Evolutionary conservation across 2,888 invertebrate genomes (phyloP), one percentile per base, ranked within the genome.

Genomic region (Oligia fasciuncula): DNA sequence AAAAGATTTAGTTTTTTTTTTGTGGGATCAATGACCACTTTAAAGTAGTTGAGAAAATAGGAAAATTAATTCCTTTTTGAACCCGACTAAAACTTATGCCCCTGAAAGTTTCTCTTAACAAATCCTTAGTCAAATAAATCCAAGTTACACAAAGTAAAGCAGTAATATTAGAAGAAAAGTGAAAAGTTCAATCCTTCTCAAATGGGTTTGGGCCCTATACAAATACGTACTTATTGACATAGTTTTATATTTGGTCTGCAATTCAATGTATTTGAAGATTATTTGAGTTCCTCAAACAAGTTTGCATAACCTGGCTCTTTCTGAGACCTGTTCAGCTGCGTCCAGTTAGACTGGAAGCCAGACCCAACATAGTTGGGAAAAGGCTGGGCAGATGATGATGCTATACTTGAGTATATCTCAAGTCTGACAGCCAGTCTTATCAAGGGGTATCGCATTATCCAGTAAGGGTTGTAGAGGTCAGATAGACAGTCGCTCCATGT

Each of bases 201-300:
- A 63, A 40, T 14, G 19, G 0, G 29, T 49, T 29, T 0, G 14
- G 43, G 43, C 68, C 71, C 82, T 72, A 49, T 35, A 3, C 71
- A 81, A 82, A 81, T 71, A 81, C 19, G 14, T 17, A 5, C 6
- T 57, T 11, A 35, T 43, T 19, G 29, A 40, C 14, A 17, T 67
- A 82, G 68, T 73, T 83, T 60, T 23, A 29, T 83, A 65, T 81
- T 81, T 83, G 68, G 73, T 62, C 51, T 83, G 46, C 83, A 60
- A 73, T 83, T 4, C 65, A 73, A 46, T 29, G 17, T 73, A 9
- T 69, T 51, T 46, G 43, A 35, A 63, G 5, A 54, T 8, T 49
- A 67, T 46, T 77, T 40, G n/a, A 11, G 9, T 43, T 43, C 43
- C 46, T 46, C 46, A 46, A 46, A 11, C 46, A 46, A 46, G 46